Conservation (phyloP, 1,140 invertebrate genomes). For the Drosophila orosa region DNA sequence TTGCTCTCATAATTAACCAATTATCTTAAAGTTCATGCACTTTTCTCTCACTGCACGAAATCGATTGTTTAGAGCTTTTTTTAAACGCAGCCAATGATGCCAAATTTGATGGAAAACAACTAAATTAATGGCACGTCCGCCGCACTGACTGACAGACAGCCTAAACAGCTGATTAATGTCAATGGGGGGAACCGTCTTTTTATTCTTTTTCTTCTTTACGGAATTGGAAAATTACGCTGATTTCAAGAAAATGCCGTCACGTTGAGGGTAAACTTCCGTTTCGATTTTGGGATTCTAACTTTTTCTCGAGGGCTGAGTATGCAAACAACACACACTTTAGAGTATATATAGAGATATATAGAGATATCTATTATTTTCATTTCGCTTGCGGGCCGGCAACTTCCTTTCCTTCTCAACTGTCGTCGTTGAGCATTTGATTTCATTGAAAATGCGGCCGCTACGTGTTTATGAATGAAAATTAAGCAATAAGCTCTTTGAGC, state of each 20-base stretch:
- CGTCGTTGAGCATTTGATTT: constrained; percentile 59
- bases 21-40: neutral
- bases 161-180: constrained; percentile 59
- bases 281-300: constrained; percentile 40
- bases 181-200: constrained; percentile 14
- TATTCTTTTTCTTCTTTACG: constrained; percentile 7
- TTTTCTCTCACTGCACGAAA: neutral
- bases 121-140: constrained; percentile 45
- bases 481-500: constrained; percentile 75
- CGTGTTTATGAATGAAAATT: constrained; percentile 83
- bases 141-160: constrained; percentile 39
- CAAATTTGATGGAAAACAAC: constrained; percentile 37
- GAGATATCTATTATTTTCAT: constrained; percentile 36
- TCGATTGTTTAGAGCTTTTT: constrained; percentile 19
- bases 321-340: constrained; percentile 32
- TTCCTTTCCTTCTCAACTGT: constrained; percentile 65
- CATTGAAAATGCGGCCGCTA: constrained; percentile 72
- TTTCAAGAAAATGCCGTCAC: constrained; percentile 35
- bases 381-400: constrained; percentile 36
- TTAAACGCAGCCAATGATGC: constrained; percentile 34
- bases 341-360: too few relatives aligned
- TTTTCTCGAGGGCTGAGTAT: constrained; percentile 45
- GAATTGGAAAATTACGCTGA: constrained; percentile 45
- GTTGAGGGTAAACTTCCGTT: constrained; percentile 44
- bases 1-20: neutral